Conservation (phyloP, 2,113 vertebrate species). For the Okapia johnstoni region DNA sequence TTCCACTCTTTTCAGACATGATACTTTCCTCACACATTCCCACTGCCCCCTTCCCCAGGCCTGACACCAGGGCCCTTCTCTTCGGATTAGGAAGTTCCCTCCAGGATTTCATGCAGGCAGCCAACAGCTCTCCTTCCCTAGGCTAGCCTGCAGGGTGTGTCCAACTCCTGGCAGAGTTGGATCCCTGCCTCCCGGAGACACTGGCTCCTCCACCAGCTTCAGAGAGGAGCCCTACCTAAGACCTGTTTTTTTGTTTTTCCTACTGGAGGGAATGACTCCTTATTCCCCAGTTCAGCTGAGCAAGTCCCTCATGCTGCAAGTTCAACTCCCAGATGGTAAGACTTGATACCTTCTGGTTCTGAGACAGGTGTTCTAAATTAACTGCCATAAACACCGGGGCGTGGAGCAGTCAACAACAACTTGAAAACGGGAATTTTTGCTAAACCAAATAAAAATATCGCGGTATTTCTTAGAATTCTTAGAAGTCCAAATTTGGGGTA, state of each 20-base stretch:
- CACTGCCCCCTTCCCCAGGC: background rate
- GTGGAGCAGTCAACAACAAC: background rate
- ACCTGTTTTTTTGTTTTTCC: background rate
- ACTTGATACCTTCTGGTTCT: background rate
- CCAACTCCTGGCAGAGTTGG: background rate
- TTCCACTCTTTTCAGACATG: slow-evolving; percentile 29
- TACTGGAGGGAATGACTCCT: background rate
- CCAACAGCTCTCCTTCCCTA: slow-evolving; percentile 1
- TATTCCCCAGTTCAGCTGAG: background rate
- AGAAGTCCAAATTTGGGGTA: background rate
- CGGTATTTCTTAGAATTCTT: background rate
- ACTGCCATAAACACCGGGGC: background rate
- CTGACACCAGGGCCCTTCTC: background rate
- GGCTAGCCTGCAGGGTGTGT: slow-evolving; percentile 47
- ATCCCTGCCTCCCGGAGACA: background rate
- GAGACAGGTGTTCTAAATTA: slow-evolving; percentile 22
- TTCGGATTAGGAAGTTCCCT: slow-evolving; percentile 31
- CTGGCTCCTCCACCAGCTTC: background rate
- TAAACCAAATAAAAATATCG: background rate
- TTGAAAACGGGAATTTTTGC: background rate
- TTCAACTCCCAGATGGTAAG: slow-evolving; percentile 22
- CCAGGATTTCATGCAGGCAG: background rate
- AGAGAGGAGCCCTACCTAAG: background rate
- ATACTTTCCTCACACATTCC: background rate
- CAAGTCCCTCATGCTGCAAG: background rate